These are phyloP conservation scores for Cuculus canorus DNA, from an alignment of 2,797 vertebrate species.

Conservation along the genomic window DNA sequence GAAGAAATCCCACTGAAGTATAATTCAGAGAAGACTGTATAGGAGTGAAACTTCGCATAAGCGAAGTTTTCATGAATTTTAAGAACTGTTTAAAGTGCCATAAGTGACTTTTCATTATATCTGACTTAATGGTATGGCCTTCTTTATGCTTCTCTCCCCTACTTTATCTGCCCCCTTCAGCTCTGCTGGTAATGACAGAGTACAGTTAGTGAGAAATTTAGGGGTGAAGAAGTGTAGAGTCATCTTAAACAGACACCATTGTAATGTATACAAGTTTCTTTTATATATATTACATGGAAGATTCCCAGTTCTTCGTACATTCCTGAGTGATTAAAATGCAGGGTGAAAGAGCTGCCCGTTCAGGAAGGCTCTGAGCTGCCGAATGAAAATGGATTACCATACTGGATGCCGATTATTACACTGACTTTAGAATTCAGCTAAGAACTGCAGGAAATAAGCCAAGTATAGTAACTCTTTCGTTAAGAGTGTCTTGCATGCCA, in stretches of 20 bases:
- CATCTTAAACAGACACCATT: neutral
- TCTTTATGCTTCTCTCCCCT: neutral
- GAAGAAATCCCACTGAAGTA: neutral
- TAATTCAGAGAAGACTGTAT: neutral
- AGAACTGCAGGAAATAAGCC: neutral
- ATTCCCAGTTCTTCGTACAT: neutral
- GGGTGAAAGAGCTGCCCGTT: neutral
- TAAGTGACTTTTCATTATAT: neutral
- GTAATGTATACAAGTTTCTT: neutral
- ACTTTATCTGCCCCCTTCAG: neutral
- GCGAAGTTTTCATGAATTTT: conserved; percentile 38
- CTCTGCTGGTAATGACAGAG: neutral
- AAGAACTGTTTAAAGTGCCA: neutral
- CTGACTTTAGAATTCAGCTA: neutral
- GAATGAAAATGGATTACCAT: neutral
- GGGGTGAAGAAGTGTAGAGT: neutral
- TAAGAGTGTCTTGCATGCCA: neutral
- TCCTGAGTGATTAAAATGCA: neutral
- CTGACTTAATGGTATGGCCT: neutral
- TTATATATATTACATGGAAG: neutral
- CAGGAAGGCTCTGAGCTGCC: neutral
- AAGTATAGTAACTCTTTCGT: neutral
- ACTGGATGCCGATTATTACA: neutral
- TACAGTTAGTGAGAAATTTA: neutral
- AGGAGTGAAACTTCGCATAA: neutral